A percentile compares a stretch with the other conserved stretches of the same genome.
phyloP scores from a whole-genome alignment of 1,140 invertebrate genomes.

The Paraescarpia echinospica region DNA sequence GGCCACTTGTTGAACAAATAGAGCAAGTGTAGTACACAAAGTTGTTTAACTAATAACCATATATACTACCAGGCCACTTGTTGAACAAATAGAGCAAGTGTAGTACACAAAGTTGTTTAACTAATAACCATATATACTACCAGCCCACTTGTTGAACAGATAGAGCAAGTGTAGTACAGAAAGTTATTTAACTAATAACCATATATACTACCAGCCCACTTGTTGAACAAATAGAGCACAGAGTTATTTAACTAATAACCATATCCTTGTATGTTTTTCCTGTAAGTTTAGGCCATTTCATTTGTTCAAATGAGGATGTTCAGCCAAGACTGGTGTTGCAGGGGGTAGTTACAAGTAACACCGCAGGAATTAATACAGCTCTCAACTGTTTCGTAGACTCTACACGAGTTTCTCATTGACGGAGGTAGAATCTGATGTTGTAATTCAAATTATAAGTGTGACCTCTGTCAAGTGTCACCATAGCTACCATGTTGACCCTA shows the following conservation, averaged over 20 bases:
- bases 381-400: not conserved
- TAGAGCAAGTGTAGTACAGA: not conserved
- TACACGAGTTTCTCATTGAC: too few relatives aligned
- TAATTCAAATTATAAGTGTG: too few relatives aligned
- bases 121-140: not conserved
- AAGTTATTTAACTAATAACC: not conserved
- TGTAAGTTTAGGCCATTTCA: not conserved
- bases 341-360: not conserved
- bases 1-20: not conserved
- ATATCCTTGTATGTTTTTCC: not conserved
- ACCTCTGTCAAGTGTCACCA: too few relatives aligned
- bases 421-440: too few relatives aligned
- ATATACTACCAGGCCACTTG: not conserved
- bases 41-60: not conserved
- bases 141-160: not conserved
- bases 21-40: too few relatives aligned
- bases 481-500: too few relatives aligned
- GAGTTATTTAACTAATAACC: not conserved
- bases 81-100: not conserved
- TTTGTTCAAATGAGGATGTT: not conserved
- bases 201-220: not conserved
- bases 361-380: not conserved
- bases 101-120: not conserved
- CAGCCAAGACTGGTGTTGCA: not conserved
- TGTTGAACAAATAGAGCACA: not conserved